These are phyloP conservation scores for Carterocephalus palaemon DNA, from an alignment of 2,888 invertebrate genomes.

Conservation along the genomic window DNA sequence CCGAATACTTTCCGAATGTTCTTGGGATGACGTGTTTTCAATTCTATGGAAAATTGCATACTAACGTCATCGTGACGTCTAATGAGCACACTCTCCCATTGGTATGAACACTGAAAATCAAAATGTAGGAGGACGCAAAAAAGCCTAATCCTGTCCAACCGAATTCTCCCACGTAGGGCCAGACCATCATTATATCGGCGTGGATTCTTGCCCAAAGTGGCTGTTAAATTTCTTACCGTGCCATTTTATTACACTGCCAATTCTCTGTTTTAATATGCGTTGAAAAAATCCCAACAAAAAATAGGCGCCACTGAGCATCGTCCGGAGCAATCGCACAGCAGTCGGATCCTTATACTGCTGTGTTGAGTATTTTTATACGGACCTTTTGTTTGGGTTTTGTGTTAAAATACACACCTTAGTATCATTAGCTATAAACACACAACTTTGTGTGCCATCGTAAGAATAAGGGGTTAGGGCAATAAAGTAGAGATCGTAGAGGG, in stretches of 20 bases:
- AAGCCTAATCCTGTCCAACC: slow-evolving; percentile 31
- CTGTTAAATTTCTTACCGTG: slow-evolving; percentile 68
- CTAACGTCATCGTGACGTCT: too few relatives aligned
- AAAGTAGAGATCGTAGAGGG: slow-evolving; percentile 48
- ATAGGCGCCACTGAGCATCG: slow-evolving; percentile 71
- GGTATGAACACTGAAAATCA: not conserved
- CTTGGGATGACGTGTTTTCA: too few relatives aligned
- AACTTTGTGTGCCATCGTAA: slow-evolving; percentile 71
- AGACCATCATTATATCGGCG: slow-evolving; percentile 23
- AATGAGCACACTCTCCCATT: too few relatives aligned
- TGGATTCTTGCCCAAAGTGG: slow-evolving; percentile 51
- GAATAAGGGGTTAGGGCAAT: slow-evolving; percentile 73
- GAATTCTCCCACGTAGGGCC: slow-evolving; percentile 44
- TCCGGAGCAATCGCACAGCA: slow-evolving; percentile 42
- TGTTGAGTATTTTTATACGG: slow-evolving; percentile 67
- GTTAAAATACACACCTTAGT: slow-evolving; percentile 79
- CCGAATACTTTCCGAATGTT: too few relatives aligned
- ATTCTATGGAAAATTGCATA: too few relatives aligned
- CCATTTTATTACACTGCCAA: slow-evolving; percentile 72
- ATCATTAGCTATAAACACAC: slow-evolving; percentile 77
- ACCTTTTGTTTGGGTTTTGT: slow-evolving; percentile 67
- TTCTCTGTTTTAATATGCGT: slow-evolving; percentile 60
- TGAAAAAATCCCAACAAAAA: slow-evolving; percentile 71
- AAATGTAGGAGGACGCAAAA: slow-evolving; percentile 24
- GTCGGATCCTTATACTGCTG: slow-evolving; percentile 62